Conservation (phyloP, 2,113 vertebrate species). For the Willisornis vidua region DNA sequence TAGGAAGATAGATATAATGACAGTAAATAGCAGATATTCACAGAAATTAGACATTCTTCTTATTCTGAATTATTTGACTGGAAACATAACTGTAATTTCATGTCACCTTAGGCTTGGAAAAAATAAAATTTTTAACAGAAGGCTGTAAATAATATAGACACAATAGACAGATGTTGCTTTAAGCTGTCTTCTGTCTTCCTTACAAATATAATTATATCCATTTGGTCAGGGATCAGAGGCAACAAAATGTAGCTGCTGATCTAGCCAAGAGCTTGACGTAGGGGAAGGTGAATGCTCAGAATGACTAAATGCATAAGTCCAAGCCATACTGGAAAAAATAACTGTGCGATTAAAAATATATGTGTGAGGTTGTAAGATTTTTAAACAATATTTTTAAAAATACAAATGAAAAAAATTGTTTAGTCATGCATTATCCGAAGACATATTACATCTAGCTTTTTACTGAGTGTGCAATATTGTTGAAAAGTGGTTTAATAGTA, state of each 20-base stretch:
- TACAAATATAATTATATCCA: not conserved
- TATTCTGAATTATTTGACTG: not conserved
- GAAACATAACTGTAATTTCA: not conserved
- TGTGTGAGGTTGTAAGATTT: not conserved
- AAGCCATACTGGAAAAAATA: not conserved
- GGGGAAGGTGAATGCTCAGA: not conserved
- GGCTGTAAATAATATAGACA: not conserved
- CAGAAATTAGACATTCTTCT: not conserved
- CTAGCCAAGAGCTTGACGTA: not conserved
- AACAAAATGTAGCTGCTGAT: not conserved
- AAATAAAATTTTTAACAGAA: not conserved
- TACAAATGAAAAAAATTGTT: not conserved
- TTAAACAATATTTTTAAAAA: not conserved
- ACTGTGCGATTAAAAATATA: not conserved
- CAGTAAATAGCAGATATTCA: not conserved
- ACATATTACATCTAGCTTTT: not conserved
- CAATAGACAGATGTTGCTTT: not conserved
- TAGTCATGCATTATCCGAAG: not conserved
- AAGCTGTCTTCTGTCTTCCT: not conserved
- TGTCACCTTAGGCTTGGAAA: not conserved
- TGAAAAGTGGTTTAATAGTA: not conserved
- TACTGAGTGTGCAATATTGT: fast-evolving
- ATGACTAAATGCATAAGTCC: not conserved
- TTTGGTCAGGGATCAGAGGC: not conserved
- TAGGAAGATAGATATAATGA: not conserved